These are phyloP conservation scores for Peribatodes rhomboidaria DNA, from an alignment of 2,888 invertebrate species.

Conservation along the genomic window DNA sequence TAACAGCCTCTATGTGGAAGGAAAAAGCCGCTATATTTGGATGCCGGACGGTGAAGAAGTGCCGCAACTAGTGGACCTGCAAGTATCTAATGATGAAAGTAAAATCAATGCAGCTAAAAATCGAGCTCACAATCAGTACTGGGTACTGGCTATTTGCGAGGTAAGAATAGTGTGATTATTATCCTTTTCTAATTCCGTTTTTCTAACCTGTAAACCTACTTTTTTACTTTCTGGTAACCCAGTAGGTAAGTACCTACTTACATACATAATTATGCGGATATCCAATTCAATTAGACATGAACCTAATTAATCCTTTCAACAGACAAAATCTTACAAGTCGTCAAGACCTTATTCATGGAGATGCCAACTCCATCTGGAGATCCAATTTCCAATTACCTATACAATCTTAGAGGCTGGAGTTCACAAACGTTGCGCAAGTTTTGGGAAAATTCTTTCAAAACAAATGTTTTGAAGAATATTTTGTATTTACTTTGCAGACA, in stretches of 20 bases:
- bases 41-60: constrained; percentile 75
- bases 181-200: too few species aligned
- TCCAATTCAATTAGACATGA: too few species aligned
- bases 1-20: constrained; percentile 78
- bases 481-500: too few species aligned
- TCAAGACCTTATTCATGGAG: constrained; percentile 64
- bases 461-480: too few species aligned
- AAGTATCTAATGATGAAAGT: constrained; percentile 56
- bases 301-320: too few species aligned
- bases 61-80: constrained; percentile 70
- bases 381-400: constrained; percentile 69
- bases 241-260: too few species aligned
- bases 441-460: too few species aligned
- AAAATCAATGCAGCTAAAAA: constrained; percentile 57
- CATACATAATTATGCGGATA: constrained; percentile 7
- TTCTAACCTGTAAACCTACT: too few species aligned
- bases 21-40: constrained; percentile 77
- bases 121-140: constrained; percentile 71
- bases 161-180: constrained; percentile 48
- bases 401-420: too few species aligned
- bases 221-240: too few species aligned
- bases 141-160: constrained; percentile 73
- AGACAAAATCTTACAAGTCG: constrained; percentile 61
- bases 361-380: constrained; percentile 59
- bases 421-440: too few species aligned